These are phyloP conservation scores for Strongylocentrotus purpuratus DNA, from an alignment of 35 echinoderm and acorn worm genomes.

Conservation along the genomic window DNA sequence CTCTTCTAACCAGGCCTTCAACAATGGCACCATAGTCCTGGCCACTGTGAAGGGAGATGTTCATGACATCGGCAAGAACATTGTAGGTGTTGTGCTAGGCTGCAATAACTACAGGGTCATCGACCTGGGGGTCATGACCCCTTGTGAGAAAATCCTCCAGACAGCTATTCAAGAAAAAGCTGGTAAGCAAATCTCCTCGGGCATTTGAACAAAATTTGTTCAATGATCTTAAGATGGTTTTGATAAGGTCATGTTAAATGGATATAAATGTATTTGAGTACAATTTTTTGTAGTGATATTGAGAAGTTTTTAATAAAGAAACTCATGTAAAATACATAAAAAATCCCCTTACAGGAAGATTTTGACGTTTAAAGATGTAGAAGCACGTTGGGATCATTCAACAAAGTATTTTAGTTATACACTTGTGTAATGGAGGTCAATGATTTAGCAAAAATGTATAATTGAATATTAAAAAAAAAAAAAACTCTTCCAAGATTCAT, in stretches of 20 bases:
- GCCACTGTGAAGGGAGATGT: conserved; percentile 98
- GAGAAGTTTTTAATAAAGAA: background rate
- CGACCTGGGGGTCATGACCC: conserved; percentile 95
- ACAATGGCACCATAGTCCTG: conserved; percentile 83
- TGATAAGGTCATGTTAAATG: too few relatives aligned
- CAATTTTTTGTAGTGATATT: background rate
- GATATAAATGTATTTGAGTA: too few relatives aligned
- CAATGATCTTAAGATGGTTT: too few relatives aligned
- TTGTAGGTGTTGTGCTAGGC: conserved; percentile 92
- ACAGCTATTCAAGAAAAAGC: conserved; percentile 85
- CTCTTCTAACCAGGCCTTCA: conserved; percentile 52
- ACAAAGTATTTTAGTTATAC: too few relatives aligned
- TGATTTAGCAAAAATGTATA: too few relatives aligned
- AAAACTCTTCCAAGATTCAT: background rate
- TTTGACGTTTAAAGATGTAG: too few relatives aligned
- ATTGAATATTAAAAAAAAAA: too few relatives aligned
- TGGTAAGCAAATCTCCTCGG: conserved; percentile 42
- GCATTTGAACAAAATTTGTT: too few relatives aligned
- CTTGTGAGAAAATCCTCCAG: conserved; percentile 91
- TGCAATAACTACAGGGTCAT: conserved; percentile 96
- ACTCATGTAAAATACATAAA: too few relatives aligned
- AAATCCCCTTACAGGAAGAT: too few relatives aligned
- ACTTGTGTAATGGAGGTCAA: too few relatives aligned
- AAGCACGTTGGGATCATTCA: too few relatives aligned
- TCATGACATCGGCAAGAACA: conserved; percentile 97